Evolutionary conservation across 2,113 vertebrate genomes (phyloP).

Genomic region (Eudorcas thomsonii): DNA sequence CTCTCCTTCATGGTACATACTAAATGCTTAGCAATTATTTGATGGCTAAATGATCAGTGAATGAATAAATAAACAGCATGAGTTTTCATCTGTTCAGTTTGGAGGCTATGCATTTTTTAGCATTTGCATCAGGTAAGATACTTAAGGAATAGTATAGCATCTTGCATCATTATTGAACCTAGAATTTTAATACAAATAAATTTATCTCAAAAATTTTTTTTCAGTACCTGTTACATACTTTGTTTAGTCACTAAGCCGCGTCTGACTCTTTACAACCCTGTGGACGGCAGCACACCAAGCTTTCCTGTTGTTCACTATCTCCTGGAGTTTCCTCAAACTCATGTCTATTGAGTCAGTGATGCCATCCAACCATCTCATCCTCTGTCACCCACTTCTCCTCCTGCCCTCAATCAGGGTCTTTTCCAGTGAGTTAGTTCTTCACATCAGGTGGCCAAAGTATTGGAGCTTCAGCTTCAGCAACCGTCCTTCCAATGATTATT

Average conservation of each 20-base stretch:
- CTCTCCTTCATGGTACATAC: not conserved
- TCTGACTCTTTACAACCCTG: not conserved
- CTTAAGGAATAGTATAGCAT: not conserved
- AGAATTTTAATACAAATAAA: slow-evolving; percentile 14
- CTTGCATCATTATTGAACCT: not conserved
- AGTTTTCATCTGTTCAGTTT: not conserved
- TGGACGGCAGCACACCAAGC: not conserved
- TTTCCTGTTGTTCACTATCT: not conserved
- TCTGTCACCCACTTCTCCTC: not conserved
- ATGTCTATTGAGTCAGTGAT: not conserved
- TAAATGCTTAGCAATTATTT: not conserved
- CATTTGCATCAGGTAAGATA: not conserved
- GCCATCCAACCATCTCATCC: not conserved
- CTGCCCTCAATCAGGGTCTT: not conserved
- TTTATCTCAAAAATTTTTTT: not conserved
- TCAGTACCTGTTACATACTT: not conserved
- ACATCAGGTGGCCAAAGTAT: not conserved
- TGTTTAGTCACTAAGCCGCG: not conserved
- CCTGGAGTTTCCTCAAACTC: not conserved
- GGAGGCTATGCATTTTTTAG: not conserved
- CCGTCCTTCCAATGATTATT: not conserved
- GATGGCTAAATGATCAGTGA: not conserved
- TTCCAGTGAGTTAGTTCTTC: not conserved
- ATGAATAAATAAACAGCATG: not conserved
- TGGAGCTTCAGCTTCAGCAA: not conserved